phyloP scores from a whole-genome alignment of 2,888 invertebrate species.

The Gastrophysa polygoni region DNA sequence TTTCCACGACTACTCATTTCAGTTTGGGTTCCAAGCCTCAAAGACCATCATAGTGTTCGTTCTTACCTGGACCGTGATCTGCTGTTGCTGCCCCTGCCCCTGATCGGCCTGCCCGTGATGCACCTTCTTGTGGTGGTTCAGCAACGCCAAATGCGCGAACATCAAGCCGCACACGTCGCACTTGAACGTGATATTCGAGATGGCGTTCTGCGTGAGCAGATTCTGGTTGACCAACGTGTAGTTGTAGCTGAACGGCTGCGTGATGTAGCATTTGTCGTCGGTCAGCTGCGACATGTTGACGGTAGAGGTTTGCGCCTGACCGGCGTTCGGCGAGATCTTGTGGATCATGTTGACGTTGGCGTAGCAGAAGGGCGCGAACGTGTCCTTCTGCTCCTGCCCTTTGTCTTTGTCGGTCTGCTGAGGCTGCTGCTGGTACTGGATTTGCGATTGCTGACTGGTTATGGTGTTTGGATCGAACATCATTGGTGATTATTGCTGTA shows the following conservation, averaged over 20 bases:
- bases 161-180: constrained; percentile 87
- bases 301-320: constrained; percentile 56
- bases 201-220: constrained; percentile 78
- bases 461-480: constrained; percentile 60
- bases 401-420: constrained; percentile 51
- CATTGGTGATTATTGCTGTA: constrained; percentile 21
- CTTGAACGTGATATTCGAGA: constrained; percentile 84
- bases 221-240: constrained; percentile 84
- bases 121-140: constrained; percentile 87
- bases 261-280: constrained; percentile 76
- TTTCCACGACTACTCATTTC: too few species aligned
- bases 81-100: constrained; percentile 56
- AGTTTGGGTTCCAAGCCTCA: too few species aligned
- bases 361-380: constrained; percentile 76
- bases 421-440: constrained; percentile 53
- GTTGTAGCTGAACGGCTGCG: constrained; percentile 78
- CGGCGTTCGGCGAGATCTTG: constrained; percentile 61
- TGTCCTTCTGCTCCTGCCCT: constrained; percentile 54
- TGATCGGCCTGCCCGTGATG: constrained; percentile 69
- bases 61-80: constrained; percentile 53
- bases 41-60: too few species aligned
- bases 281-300: constrained; percentile 75
- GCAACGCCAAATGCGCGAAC: constrained; percentile 79
- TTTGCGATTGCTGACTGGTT: constrained; percentile 57
- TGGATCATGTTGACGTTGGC: constrained; percentile 72